These are phyloP conservation scores for Ornithorhynchus anatinus DNA, from an alignment of 2,113 vertebrate genomes.

Conservation along the genomic window DNA sequence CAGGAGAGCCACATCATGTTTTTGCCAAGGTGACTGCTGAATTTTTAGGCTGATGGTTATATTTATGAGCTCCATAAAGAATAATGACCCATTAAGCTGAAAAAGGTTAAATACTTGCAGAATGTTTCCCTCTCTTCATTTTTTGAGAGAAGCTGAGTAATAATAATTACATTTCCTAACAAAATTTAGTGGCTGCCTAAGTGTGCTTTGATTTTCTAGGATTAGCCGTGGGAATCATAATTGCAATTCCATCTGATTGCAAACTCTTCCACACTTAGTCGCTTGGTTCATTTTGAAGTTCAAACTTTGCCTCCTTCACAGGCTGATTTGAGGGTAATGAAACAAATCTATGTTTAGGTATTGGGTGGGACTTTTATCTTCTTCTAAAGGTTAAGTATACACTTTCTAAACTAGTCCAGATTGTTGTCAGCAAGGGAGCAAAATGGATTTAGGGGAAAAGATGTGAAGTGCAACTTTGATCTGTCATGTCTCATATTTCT, in stretches of 20 bases:
- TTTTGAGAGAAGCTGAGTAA: conserved; percentile 58
- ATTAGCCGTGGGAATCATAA: conserved; percentile 43
- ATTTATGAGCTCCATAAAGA: conserved; percentile 32
- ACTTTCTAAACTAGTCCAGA: conserved; percentile 33
- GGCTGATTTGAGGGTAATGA: conserved; percentile 63
- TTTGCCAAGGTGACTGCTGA: conserved; percentile 31
- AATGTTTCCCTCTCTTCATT: conserved; percentile 34
- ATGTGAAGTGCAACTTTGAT: neutral
- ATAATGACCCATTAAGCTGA: conserved; percentile 26
- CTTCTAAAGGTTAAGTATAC: conserved; percentile 43
- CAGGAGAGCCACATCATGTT: neutral
- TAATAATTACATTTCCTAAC: conserved; percentile 59
- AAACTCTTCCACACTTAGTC: neutral
- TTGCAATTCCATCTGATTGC: conserved; percentile 56
- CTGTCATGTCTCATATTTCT: neutral
- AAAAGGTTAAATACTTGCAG: conserved; percentile 35
- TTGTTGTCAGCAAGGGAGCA: neutral
- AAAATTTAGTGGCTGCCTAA: conserved; percentile 54
- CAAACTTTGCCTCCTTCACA: conserved; percentile 2
- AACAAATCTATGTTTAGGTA: conserved; percentile 65
- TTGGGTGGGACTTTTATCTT: conserved; percentile 56
- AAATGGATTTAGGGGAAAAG: neutral
- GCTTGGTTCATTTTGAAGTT: neutral
- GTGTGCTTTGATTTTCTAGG: conserved; percentile 65
- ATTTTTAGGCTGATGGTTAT: neutral